These are phyloP conservation scores for Esox lucius DNA, from an alignment of 2,797 vertebrate species.

Conservation along the genomic window DNA sequence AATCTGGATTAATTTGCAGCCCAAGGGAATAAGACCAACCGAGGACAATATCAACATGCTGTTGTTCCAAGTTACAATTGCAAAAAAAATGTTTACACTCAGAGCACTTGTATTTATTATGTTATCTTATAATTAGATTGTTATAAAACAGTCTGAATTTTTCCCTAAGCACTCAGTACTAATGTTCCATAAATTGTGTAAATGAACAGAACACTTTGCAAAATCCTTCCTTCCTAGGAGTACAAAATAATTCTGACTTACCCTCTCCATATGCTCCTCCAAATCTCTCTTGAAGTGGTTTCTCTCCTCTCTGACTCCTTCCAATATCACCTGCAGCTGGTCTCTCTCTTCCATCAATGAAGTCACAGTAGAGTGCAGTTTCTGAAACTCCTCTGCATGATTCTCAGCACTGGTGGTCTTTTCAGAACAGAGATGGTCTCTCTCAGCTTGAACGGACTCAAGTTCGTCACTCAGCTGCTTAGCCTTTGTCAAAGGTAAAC, in stretches of 20 bases:
- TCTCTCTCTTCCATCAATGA: constrained; percentile 65
- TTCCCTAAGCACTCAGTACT: too few species aligned
- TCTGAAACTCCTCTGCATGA: constrained; percentile 29
- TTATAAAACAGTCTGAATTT: too few species aligned
- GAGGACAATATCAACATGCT: too few species aligned
- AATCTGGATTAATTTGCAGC: too few species aligned
- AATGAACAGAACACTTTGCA: too few species aligned
- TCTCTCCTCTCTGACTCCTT: neutral
- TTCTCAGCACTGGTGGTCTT: neutral
- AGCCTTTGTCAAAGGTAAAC: neutral
- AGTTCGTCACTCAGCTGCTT: neutral
- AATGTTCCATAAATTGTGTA: too few species aligned
- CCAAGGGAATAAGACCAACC: too few species aligned
- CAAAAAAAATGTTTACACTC: neutral
- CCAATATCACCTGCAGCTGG: constrained; percentile 55
- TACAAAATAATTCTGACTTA: too few species aligned
- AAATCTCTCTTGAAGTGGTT: constrained; percentile 47
- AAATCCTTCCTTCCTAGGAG: too few species aligned
- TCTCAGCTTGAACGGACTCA: constrained; percentile 23
- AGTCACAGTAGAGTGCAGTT: constrained; percentile 46
- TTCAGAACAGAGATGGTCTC: constrained; percentile 32
- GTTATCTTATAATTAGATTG: too few species aligned
- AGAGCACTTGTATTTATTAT: neutral
- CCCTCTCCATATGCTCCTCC: constrained; percentile 61
- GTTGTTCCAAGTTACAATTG: too few species aligned